Evolutionary conservation across 2,888 invertebrate species (phyloP).

Genomic region (Microdon myrmicae): DNA sequence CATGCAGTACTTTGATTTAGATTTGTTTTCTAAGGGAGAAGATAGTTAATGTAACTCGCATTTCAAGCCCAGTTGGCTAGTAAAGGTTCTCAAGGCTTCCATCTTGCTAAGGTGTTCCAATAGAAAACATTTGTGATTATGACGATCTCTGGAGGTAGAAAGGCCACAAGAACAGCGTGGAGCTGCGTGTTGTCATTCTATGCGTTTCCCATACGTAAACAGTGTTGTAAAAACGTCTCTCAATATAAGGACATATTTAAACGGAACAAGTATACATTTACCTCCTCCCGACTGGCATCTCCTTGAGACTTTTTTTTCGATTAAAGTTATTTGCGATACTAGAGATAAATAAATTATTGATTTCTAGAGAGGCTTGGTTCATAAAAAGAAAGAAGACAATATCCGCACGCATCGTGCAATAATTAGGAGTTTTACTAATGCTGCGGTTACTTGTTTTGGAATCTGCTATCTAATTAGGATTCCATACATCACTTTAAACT

Average conservation of each 20-base stretch:
- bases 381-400: slow-evolving; percentile 32
- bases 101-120: slow-evolving; percentile 34
- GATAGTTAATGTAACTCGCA: background rate
- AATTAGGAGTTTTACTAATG: slow-evolving; percentile 32
- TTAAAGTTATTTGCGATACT: slow-evolving; percentile 22
- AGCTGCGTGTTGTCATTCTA: slow-evolving; percentile 43
- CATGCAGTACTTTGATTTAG: too few species aligned
- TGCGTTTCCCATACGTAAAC: slow-evolving; percentile 43
- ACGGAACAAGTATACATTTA: slow-evolving; percentile 54
- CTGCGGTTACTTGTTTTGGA: slow-evolving; percentile 15
- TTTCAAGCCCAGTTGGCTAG: slow-evolving; percentile 21
- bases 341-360: slow-evolving; percentile 52
- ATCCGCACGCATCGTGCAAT: slow-evolving; percentile 17
- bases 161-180: slow-evolving; percentile 37
- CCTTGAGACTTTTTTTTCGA: background rate
- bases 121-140: slow-evolving; percentile 22
- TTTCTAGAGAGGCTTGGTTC: slow-evolving; percentile 41
- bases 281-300: slow-evolving; percentile 44
- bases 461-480: slow-evolving; percentile 53
- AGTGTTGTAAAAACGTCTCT: slow-evolving; percentile 8
- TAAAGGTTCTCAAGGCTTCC: slow-evolving; percentile 12
- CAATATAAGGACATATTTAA: slow-evolving; percentile 54
- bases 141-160: slow-evolving; percentile 21
- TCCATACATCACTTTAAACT: slow-evolving; percentile 52
- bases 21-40: background rate